A percentile compares a stretch with the other conserved stretches of the same genome.
phyloP scores from a whole-genome alignment of 2,113 vertebrate species.

The Pseudopodoces humilis region DNA sequence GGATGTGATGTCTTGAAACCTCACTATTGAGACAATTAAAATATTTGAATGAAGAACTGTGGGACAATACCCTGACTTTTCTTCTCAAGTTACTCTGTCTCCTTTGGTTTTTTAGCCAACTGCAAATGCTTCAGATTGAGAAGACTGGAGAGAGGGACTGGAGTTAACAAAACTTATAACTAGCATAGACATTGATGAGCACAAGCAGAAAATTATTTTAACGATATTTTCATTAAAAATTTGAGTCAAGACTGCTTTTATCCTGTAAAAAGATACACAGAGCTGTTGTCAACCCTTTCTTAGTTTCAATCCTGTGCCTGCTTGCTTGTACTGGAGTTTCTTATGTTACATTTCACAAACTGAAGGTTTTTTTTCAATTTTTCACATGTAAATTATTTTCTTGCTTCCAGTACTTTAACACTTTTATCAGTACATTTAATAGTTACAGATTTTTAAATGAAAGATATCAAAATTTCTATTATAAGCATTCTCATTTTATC shows the following conservation, averaged over 20 bases:
- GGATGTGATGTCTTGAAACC: background rate
- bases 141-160: background rate
- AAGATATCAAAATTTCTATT: background rate
- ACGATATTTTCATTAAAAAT: background rate
- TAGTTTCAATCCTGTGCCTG: background rate
- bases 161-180: background rate
- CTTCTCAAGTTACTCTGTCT: background rate
- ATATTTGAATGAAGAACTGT: background rate
- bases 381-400: background rate
- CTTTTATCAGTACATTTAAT: background rate
- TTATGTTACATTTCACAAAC: background rate
- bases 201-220: background rate
- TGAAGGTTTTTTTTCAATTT: background rate
- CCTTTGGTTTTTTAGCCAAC: background rate
- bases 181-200: background rate
- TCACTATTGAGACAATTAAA: background rate
- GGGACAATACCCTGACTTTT: background rate
- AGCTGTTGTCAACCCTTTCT: background rate
- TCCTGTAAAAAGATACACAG: background rate
- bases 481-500: background rate
- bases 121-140: background rate
- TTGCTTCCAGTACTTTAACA: background rate
- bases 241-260: background rate
- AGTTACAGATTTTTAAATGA: background rate
- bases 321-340: background rate